Percentiles rank a stretch among this genome's conserved stretches.
Conservation (phyloP, 1,140 invertebrate genomes). For the Metaphire vulgaris region DNA sequence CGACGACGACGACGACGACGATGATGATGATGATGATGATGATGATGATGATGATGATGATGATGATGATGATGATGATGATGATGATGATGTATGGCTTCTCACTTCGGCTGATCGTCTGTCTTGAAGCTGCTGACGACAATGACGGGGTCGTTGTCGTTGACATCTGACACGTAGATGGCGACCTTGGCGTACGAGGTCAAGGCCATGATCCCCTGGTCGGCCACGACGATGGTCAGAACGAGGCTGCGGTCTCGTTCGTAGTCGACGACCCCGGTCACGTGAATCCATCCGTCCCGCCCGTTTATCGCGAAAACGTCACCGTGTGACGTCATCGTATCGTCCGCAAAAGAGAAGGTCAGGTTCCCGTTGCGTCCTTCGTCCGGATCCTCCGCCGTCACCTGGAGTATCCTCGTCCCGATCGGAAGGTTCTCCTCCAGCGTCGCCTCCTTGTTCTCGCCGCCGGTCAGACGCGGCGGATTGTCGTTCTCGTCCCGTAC, state of each 20-base stretch:
- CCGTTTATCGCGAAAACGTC: background rate
- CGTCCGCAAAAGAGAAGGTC: background rate
- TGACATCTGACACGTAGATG: background rate
- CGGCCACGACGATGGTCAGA: background rate
- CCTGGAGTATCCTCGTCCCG: background rate
- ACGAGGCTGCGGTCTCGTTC: background rate
- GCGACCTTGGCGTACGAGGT: background rate
- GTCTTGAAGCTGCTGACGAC: background rate
- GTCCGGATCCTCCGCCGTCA: background rate
- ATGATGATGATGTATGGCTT: slow-evolving; percentile 2
- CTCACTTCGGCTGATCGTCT: too few relatives aligned
- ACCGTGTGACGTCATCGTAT: background rate
- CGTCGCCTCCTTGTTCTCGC: background rate
- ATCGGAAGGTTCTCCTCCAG: background rate
- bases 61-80: slow-evolving; percentile 2
- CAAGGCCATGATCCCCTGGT: background rate
- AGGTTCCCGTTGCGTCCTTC: background rate
- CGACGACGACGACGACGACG: background rate
- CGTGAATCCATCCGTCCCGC: background rate
- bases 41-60: slow-evolving; percentile 2
- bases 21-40: background rate
- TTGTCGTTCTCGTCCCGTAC: background rate
- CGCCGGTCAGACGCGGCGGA: background rate
- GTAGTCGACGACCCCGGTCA: background rate
- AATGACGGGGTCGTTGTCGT: background rate